Evolutionary conservation across 2,113 vertebrate species (phyloP), one percentile per base, ranked within the genome.

Genomic region (Pluvialis apricaria): DNA sequence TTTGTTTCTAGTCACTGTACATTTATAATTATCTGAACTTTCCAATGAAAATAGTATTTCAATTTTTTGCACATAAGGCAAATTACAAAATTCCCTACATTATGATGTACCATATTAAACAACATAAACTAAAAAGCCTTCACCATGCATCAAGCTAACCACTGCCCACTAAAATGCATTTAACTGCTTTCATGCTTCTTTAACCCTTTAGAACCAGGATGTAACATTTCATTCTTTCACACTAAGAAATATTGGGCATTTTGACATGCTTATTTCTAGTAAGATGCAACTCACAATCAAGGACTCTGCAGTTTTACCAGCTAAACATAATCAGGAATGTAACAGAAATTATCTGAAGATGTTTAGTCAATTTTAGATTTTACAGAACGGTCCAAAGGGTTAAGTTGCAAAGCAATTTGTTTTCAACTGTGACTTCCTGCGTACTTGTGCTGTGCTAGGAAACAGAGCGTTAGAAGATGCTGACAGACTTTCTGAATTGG

Each of bases 401-500:
- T 98, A 98, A 98, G 95, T 96, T 97, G 97, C 98, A 98, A 98
- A 98, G 98, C 97, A 96, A 98, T 97, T 98, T 96, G 96, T 91
- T 98, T 97, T 97, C 96, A 97, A 97, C 97, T 98, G 98, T 98
- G 98, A 98, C 98, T 98, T 98, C 97, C 98, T 98, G 98, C 99
- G 95, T 99, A 99, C 99, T 99, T 99, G 99, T 98, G 98, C 98
- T 97, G 98, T 98, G 98, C 99, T 99, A 99, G 99, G 98, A 99
- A 99, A 99, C 98, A 99, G 98, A 98, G 99, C 98, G 98, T 99
- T 99, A 98, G 99, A 99, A 98, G 99, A 98, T 98, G 98, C 99
- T 99, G 99, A 99, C 98, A 99, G 99, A 98, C 97, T 98, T 99
- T 99, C 99, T 99, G 99, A 98, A 99, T 99, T 98, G 98, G 99